phyloP scores from a whole-genome alignment of 2,113 vertebrate species.

The Probosciger aterrimus region DNA sequence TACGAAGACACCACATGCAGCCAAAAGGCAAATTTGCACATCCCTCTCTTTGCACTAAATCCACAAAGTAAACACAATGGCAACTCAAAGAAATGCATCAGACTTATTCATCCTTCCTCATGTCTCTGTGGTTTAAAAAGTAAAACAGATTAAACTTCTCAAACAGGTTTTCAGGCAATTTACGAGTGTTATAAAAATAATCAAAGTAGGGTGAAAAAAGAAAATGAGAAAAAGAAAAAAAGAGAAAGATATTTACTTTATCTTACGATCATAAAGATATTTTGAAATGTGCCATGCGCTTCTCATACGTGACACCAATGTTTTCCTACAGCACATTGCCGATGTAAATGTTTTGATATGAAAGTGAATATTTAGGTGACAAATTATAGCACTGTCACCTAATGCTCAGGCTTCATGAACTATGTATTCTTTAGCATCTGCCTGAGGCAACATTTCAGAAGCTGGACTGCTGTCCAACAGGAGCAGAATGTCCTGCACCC shows the following conservation, averaged over 20 bases:
- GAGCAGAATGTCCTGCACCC: rapidly evolving
- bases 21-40: neutral
- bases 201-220: neutral
- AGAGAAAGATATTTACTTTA: neutral
- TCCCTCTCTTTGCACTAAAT: neutral
- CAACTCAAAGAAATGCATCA: rapidly evolving
- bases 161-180: neutral
- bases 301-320: rapidly evolving
- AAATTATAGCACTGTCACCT: neutral
- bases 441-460: neutral
- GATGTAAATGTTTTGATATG: neutral
- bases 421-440: neutral
- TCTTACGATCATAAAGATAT: neutral
- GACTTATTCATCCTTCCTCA: neutral
- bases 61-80: no score
- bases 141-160: neutral
- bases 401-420: neutral
- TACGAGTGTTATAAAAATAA: neutral
- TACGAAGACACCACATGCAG: neutral
- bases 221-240: neutral
- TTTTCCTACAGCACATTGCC: rapidly evolving
- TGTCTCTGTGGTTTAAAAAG: neutral
- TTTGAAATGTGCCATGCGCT: neutral
- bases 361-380: neutral
- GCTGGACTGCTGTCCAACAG: neutral